Conservation (phyloP, 2,797 vertebrate genomes). For the Rachycentron canadum region DNA sequence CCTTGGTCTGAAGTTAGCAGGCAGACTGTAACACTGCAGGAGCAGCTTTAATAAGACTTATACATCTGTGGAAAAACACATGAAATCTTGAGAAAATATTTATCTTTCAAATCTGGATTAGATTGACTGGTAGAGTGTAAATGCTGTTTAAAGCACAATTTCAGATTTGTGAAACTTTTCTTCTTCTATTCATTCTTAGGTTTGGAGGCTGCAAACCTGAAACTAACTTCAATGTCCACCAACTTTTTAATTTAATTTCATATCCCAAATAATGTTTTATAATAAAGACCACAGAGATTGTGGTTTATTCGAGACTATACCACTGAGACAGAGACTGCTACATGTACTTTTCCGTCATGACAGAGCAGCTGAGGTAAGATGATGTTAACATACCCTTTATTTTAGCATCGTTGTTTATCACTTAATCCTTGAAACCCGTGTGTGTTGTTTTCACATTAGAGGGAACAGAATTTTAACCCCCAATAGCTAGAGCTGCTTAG, state of each 20-base stretch:
- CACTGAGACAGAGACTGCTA: background rate
- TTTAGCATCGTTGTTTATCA: background rate
- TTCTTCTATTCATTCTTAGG: background rate
- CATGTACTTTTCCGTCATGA: background rate
- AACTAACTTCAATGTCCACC: background rate
- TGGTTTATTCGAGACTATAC: background rate
- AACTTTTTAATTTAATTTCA: background rate
- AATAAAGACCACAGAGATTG: background rate
- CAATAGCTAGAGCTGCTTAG: background rate
- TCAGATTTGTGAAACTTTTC: no score
- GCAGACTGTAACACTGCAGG: background rate
- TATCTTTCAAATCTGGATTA: no score
- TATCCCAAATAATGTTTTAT: background rate
- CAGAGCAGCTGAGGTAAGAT: background rate
- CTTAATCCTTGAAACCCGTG: background rate
- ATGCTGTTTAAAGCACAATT: no score
- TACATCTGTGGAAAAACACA: background rate
- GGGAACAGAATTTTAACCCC: background rate
- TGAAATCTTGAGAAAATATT: no score
- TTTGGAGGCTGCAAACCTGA: background rate
- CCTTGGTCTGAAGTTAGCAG: background rate
- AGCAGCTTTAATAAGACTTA: background rate
- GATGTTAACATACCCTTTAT: background rate
- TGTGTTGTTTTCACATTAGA: background rate
- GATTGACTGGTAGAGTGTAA: no score